A percentile compares a stretch with the other conserved stretches of the same genome.
Conservation (phyloP, 2,113 vertebrate species). For the Alces alces region DNA sequence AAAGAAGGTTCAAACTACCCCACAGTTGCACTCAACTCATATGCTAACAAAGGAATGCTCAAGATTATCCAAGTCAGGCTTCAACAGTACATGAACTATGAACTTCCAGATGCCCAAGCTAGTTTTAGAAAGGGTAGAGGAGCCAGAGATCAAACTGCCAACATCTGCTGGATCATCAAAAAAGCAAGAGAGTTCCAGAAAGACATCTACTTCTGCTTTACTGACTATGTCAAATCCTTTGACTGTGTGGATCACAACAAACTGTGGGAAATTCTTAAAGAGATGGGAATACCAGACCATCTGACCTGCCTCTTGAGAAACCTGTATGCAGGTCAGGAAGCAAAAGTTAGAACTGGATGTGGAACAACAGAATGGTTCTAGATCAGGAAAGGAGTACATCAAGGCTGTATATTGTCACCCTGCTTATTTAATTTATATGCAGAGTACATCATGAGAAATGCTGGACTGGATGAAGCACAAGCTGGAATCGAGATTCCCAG, state of each 20-base stretch:
- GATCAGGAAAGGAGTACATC: neutral
- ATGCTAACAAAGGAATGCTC: neutral
- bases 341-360: neutral
- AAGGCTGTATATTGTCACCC: neutral
- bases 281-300: neutral
- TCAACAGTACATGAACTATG: neutral
- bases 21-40: neutral
- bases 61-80: neutral
- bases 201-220: neutral
- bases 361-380: neutral
- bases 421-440: neutral
- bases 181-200: neutral
- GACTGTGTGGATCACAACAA: neutral
- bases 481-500: neutral
- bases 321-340: neutral
- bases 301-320: neutral
- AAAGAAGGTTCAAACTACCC: neutral
- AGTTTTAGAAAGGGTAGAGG: neutral
- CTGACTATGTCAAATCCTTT: neutral
- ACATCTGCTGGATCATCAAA: neutral
- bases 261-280: neutral
- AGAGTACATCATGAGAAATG: neutral
- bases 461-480: neutral
- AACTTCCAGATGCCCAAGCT: neutral
- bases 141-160: neutral